phyloP scores from a whole-genome alignment of 2,113 vertebrate genomes.

The Greenwoodochromis staneri region DNA sequence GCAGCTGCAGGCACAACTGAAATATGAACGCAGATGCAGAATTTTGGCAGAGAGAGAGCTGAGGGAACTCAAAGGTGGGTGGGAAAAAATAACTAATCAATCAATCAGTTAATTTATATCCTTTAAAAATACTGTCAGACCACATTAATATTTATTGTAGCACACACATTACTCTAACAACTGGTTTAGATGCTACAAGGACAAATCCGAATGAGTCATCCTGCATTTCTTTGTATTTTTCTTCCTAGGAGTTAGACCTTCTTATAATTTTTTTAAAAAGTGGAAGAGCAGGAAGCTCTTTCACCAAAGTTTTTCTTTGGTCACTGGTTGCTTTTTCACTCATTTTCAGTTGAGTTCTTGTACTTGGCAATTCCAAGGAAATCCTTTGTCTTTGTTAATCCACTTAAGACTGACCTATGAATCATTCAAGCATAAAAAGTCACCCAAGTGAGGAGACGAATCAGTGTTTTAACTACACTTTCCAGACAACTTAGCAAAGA shows the following conservation, averaged over 20 bases:
- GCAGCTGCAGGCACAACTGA: conserved; percentile 67
- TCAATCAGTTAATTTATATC: not conserved
- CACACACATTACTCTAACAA: not conserved
- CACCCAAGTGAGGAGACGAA: not conserved
- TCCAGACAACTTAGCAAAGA: not conserved
- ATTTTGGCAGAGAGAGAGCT: conserved; percentile 66
- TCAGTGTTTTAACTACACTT: not conserved
- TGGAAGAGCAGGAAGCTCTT: not conserved
- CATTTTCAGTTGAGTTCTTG: not conserved
- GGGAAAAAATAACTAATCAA: not conserved
- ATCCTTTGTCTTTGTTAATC: not conserved
- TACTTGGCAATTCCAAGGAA: not conserved
- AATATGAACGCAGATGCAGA: conserved; percentile 68
- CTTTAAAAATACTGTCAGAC: not conserved
- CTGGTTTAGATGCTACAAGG: not conserved
- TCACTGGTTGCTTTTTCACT: not conserved
- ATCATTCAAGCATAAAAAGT: not conserved
- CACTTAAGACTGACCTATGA: not conserved
- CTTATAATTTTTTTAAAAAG: not conserved
- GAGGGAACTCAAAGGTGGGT: conserved; percentile 65
- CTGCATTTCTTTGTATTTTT: not conserved
- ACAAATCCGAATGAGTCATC: not conserved
- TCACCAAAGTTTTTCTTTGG: not conserved
- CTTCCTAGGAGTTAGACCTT: not conserved
- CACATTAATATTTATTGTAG: not conserved